phyloP scores from a whole-genome alignment of 1,140 invertebrate species.

The Steinernema khuongi region DNA sequence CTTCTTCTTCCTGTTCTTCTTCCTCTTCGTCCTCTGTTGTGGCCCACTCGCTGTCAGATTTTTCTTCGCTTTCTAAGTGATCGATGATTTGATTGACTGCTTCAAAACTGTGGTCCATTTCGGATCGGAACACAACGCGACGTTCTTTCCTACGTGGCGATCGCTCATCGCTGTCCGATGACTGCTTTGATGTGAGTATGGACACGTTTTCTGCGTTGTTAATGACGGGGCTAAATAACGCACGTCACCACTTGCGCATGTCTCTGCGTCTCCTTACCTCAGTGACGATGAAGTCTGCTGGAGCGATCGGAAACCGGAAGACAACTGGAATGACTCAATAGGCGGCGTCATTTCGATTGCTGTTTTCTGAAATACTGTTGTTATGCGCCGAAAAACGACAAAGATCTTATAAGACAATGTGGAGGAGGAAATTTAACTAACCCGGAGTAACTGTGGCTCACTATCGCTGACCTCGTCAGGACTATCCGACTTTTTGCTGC shows the following conservation, averaged over 20 bases:
- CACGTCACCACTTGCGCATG: neutral
- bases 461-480: neutral
- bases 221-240: neutral
- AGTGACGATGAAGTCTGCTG: neutral
- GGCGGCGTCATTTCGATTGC: conserved; percentile 1
- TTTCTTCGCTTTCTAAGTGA: neutral
- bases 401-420: no score
- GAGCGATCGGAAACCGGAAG: conserved; percentile 8
- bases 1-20: neutral
- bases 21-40: neutral
- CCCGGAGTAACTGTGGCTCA: neutral
- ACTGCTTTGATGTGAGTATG: neutral
- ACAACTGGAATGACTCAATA: neutral
- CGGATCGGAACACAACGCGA: neutral
- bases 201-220: neutral
- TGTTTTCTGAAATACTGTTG: neutral
- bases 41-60: conserved; percentile 5
- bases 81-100: conserved; percentile 1
- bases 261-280: neutral
- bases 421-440: neutral
- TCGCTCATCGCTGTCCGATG: neutral
- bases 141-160: neutral
- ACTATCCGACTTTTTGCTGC: neutral
- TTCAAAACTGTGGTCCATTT: neutral
- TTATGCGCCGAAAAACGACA: neutral